phyloP scores from a whole-genome alignment of 1,140 invertebrate genomes.

The Argopecten irradians region DNA sequence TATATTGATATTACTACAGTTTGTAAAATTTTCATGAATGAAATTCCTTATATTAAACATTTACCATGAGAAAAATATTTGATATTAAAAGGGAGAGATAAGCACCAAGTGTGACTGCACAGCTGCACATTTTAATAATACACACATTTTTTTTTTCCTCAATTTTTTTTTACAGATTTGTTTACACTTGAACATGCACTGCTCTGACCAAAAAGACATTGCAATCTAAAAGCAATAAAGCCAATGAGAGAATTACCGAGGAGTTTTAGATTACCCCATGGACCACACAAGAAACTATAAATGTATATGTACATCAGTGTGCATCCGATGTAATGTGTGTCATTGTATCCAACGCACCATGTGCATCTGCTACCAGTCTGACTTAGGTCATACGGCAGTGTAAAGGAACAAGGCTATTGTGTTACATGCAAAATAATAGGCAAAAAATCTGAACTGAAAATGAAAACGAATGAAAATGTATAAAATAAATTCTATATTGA shows the following conservation, averaged over 20 bases:
- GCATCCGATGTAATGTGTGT: background rate
- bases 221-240: constrained; percentile 1
- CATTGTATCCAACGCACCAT: background rate
- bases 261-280: background rate
- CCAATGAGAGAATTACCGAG: background rate
- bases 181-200: background rate
- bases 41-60: background rate
- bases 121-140: background rate
- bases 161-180: background rate
- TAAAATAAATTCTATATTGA: no score
- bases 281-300: background rate
- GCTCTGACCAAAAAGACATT: background rate
- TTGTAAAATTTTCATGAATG: background rate
- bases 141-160: no score
- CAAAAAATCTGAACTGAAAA: no score
- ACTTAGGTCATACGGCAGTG: background rate
- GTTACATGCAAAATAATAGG: background rate
- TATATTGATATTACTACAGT: background rate
- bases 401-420: background rate
- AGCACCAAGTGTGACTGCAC: background rate
- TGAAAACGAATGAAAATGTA: no score
- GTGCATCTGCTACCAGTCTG: background rate
- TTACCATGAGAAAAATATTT: background rate
- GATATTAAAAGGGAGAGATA: background rate
- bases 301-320: background rate